A percentile compares a stretch with the other conserved stretches of the same genome.
Conservation (phyloP, 35 echinoderm and acorn worm genomes). For the Ophiothrix spiculata region DNA sequence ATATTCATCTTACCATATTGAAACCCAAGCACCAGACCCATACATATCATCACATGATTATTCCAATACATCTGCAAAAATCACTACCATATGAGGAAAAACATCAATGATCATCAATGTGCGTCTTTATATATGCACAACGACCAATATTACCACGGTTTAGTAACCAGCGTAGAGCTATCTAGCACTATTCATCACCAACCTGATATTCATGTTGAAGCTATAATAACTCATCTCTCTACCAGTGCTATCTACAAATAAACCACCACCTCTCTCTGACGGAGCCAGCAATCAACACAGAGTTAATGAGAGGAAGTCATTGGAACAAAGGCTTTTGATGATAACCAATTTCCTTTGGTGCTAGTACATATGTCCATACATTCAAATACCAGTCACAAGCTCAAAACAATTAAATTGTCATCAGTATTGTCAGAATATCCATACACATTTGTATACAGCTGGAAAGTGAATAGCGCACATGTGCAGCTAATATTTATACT, state of each 20-base stretch:
- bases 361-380: not conserved
- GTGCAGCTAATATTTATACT: too few relatives aligned
- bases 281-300: not conserved
- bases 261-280: not conserved
- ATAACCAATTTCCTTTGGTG: conserved; percentile 8
- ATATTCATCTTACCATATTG: too few relatives aligned
- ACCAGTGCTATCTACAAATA: not conserved
- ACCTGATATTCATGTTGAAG: not conserved
- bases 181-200: not conserved
- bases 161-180: not conserved
- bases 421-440: too few relatives aligned
- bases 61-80: not conserved
- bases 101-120: not conserved
- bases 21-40: too few relatives aligned
- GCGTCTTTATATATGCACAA: not conserved
- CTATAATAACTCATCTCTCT: not conserved
- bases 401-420: not conserved
- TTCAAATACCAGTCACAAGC: not conserved
- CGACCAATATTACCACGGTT: not conserved
- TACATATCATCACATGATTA: not conserved
- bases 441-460: too few relatives aligned
- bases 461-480: too few relatives aligned
- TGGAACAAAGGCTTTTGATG: not conserved
- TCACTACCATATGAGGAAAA: not conserved
- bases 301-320: not conserved